Evolutionary conservation across 2,113 vertebrate species (phyloP), one percentile per base, ranked within the genome.

Genomic region (Mobula hypostoma): DNA sequence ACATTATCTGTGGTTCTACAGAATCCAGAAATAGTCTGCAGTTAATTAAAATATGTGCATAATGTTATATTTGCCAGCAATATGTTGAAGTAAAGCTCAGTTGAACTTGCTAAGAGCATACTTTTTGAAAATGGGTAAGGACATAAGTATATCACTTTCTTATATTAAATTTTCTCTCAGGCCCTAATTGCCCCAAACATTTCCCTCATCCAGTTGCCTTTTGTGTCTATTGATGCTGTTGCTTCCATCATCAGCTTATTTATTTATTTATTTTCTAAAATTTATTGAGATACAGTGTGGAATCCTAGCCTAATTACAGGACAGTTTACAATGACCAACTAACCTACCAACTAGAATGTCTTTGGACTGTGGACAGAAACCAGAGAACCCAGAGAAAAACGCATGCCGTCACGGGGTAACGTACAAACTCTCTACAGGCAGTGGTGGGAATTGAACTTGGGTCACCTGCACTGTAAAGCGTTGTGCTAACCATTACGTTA

Each of bases 1-100:
- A 56, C 19, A 58, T 85, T 9, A 61, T 85, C 82, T 58, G 56
- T 4, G 12, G 11, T 21, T 48, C 40, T 27, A 29, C 48, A 58
- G 82, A 85, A 85, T 85, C 48, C 82, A 85, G 82, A 85, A 85
- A 58, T 21, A 85, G 48, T 56, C 80, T 56, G n/a, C 15, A 85
- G 7, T 85, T 85, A 27, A 83, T 83, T 83, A 48, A 8, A 85
- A 14, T 85, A 56, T 85, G 48, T 61, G 27, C 83, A 61, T 9
- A 0, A 29, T 58, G 48, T n/a, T 36, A 63, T 61, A 87, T 87
- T 87, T 58, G 56, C 56, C 83, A 87, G 24, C 61, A 61, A n/a
- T 4, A 12, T 27, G 48, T 21, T 24, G 48, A 27, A 58, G 24
- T 27, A 56, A 11, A 85, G 24, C 40, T 58, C 24, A 85, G 7